Evolutionary conservation across 1,140 invertebrate species (phyloP).

Genomic region (Cotesia vestalis): DNA sequence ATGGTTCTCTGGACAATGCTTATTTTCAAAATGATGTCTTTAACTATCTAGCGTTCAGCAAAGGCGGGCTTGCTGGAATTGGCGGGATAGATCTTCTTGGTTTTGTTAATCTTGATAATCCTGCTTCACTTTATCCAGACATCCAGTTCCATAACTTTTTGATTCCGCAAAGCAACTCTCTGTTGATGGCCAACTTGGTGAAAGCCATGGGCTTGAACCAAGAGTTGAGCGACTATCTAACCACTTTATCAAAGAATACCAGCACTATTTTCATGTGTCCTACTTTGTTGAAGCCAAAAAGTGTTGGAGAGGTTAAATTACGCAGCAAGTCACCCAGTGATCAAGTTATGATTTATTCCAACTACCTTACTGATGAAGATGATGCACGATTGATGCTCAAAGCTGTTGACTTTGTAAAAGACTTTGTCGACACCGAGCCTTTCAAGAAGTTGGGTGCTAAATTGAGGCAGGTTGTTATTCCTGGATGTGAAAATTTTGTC

Average conservation of each 20-base stretch:
- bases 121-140: background rate
- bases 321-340: conserved; percentile 73
- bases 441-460: conserved; percentile 70
- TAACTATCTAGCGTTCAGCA: conserved; percentile 51
- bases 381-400: conserved; percentile 73
- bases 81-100: background rate
- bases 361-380: conserved; percentile 76
- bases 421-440: conserved; percentile 69
- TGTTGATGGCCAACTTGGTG: conserved; percentile 54
- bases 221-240: conserved; percentile 66
- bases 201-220: conserved; percentile 70
- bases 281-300: conserved; percentile 71
- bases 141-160: background rate
- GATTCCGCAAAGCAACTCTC: too few relatives aligned
- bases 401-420: conserved; percentile 70
- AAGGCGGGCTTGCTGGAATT: conserved; percentile 23
- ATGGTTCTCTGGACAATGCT: conserved; percentile 66
- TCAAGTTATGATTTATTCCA: conserved; percentile 85
- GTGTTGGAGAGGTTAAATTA: conserved; percentile 75
- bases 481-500: conserved; percentile 71
- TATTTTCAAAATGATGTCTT: conserved; percentile 40
- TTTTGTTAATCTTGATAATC: background rate
- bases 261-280: conserved; percentile 72
- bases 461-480: conserved; percentile 71
- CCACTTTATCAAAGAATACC: conserved; percentile 62